These are phyloP conservation scores for Crossoptilon crossoptilon DNA, from an alignment of 2,797 vertebrate species.

Conservation along the genomic window DNA sequence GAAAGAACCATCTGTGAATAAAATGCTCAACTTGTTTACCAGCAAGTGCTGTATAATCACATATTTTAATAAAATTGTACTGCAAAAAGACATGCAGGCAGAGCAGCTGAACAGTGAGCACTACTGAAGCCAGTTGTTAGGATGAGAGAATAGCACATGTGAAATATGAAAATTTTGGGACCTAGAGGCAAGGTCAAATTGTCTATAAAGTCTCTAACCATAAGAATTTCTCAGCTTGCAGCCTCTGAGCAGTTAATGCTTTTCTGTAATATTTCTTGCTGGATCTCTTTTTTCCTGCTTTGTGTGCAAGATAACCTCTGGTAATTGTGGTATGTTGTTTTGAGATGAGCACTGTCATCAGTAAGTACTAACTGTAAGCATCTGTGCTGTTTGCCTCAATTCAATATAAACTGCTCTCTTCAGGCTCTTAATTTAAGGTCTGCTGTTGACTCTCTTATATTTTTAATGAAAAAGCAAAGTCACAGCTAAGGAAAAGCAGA, in stretches of 20 bases:
- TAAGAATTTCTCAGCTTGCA: conserved; percentile 69
- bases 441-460: conserved; percentile 34
- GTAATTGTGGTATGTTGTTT: conserved; percentile 70
- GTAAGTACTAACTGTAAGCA: conserved; percentile 41
- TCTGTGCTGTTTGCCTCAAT: conserved; percentile 52
- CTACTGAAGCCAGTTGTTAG: conserved; percentile 37
- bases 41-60: conserved; percentile 8
- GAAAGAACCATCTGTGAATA: conserved; percentile 30
- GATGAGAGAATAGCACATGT: conserved; percentile 43
- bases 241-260: conserved; percentile 51
- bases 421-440: conserved; percentile 58
- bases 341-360: conserved; percentile 68
- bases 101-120: conserved; percentile 40
- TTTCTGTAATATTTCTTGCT: conserved; percentile 69
- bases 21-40: conserved; percentile 43
- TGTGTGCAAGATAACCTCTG: conserved; percentile 72
- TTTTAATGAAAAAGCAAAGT: background rate
- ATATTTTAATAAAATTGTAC: conserved; percentile 52
- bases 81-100: conserved; percentile 2
- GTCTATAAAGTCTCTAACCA: conserved; percentile 61
- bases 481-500: background rate
- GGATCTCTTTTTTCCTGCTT: conserved; percentile 39
- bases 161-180: conserved; percentile 53
- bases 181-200: conserved; percentile 78
- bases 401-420: conserved; percentile 36